Evolutionary conservation across 2,113 vertebrate genomes (phyloP), one percentile per base, ranked within the genome.

Genomic region (Triplophysa rosa): DNA sequence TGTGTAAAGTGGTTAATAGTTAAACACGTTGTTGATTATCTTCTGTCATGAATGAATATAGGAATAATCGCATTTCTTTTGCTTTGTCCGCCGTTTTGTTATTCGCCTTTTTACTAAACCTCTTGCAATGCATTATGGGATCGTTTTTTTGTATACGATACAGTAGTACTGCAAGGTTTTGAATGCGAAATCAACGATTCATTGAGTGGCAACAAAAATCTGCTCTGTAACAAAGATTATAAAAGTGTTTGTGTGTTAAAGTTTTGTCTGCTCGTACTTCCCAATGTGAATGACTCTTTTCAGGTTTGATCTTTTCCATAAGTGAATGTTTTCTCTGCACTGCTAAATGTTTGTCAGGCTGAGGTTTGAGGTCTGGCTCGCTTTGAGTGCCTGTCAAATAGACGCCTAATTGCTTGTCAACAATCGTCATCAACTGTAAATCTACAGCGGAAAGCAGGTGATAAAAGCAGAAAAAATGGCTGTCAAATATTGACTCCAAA

Each of bases 351-450:
- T 54, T 70, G 26, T 54, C 49, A 70, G 26, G 24, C 9, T n/a
- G 29, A 4, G 10, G 17, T 54, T 70, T 70, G 17, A 70, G 17
- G 29, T 56, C 26, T 19, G 29, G 16, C 26, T 9, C 68, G 19
- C n/a, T 52, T 56, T n/a, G 6, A n/a, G 52, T 29, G 21, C 68
- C 49, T 56, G 19, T 56, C 67, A 71, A 77, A 70, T 21, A 81
- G 56, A 19, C 23, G 8, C 12, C 33, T 65, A 59, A 77, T 56
- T 65, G 23, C 47, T 66, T 77, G 74, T 78, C 67, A 66, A 9
- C 49, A 71, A 56, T 71, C 65, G 33, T 29, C 17, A 47, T 21
- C 33, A 69, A 59, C 47, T 78, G 8, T 56, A 24, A 59, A 62
- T 23, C 33, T 45, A 45, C 56, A 14, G 42, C n/a, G 5, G 33